These are phyloP conservation scores for Aulostomus chinensis DNA, from an alignment of 2,797 vertebrate species.

Conservation along the genomic window DNA sequence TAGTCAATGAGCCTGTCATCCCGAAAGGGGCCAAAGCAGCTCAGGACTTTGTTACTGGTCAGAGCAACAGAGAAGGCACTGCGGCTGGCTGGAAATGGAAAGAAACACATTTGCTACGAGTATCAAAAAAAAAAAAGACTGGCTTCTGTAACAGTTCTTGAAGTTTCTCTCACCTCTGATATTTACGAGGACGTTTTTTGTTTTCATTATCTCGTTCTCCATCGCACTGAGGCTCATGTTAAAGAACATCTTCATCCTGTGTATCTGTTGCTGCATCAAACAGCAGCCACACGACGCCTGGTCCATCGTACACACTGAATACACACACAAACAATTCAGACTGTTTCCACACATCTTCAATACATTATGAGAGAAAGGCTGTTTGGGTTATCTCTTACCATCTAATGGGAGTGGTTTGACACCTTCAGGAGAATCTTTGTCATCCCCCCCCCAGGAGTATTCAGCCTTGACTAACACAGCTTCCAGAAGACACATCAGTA, in stretches of 20 bases:
- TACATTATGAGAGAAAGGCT: neutral
- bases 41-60: constrained; percentile 14
- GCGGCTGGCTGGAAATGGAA: constrained; percentile 58
- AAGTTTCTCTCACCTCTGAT: constrained; percentile 56
- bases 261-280: constrained; percentile 63
- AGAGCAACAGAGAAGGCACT: constrained; percentile 70
- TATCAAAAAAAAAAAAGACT: too few relatives aligned
- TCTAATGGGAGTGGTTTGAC: neutral
- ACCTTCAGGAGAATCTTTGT: accelerated
- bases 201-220: constrained; percentile 21
- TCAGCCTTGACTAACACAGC: constrained; percentile 11
- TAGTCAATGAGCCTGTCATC: constrained; percentile 39
- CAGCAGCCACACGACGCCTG: constrained; percentile 65
- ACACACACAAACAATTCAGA: neutral
- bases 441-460: neutral
- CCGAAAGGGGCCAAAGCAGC: constrained; percentile 39
- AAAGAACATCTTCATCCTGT: constrained; percentile 50
- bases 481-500: constrained; percentile 62
- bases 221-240: constrained; percentile 49
- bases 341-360: neutral
- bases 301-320: constrained; percentile 57
- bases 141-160: too few relatives aligned
- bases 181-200: constrained; percentile 30
- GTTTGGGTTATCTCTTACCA: neutral
- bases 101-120: too few relatives aligned